These are phyloP conservation scores for Beaufortia kweichowensis DNA, from an alignment of 2,113 vertebrate genomes.

Conservation along the genomic window DNA sequence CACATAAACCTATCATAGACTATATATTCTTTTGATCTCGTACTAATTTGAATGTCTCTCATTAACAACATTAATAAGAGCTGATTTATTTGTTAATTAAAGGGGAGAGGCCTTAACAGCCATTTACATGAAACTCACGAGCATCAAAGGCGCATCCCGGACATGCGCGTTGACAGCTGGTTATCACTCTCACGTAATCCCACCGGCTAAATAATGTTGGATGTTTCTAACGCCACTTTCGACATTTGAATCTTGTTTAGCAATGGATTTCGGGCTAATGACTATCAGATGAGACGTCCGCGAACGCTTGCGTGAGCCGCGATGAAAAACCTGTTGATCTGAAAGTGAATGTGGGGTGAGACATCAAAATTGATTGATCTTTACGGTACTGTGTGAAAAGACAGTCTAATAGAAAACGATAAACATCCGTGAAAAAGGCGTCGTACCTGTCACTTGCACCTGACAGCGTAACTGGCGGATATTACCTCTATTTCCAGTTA, in stretches of 20 bases:
- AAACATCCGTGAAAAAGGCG: not conserved
- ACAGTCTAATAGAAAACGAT: not conserved
- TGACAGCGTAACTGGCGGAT: not conserved
- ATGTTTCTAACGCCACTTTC: conserved; percentile 8
- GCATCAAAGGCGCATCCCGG: conserved; percentile 39
- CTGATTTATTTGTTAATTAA: conserved; percentile 2
- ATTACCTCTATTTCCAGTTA: not conserved
- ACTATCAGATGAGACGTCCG: not conserved
- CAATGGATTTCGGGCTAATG: not conserved
- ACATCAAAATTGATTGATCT: conserved; percentile 4
- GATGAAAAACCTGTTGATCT: conserved; percentile 31
- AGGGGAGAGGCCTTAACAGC: not conserved
- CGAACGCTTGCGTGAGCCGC: not conserved
- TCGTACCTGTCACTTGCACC: conserved; percentile 8
- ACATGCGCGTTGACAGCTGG: conserved; percentile 38
- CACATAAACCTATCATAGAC: not conserved
- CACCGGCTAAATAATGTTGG: not conserved
- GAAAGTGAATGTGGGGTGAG: conserved; percentile 3
- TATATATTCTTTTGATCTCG: not conserved
- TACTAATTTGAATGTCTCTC: not conserved
- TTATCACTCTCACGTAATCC: conserved; percentile 22
- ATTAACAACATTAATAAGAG: not conserved
- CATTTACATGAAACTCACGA: conserved; percentile 24
- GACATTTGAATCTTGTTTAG: not conserved
- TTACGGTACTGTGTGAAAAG: not conserved